A percentile compares a stretch with the other conserved stretches of the same genome.
phyloP scores from a whole-genome alignment of 2,888 invertebrate genomes.

The Dasysyrphus tricinctus region DNA sequence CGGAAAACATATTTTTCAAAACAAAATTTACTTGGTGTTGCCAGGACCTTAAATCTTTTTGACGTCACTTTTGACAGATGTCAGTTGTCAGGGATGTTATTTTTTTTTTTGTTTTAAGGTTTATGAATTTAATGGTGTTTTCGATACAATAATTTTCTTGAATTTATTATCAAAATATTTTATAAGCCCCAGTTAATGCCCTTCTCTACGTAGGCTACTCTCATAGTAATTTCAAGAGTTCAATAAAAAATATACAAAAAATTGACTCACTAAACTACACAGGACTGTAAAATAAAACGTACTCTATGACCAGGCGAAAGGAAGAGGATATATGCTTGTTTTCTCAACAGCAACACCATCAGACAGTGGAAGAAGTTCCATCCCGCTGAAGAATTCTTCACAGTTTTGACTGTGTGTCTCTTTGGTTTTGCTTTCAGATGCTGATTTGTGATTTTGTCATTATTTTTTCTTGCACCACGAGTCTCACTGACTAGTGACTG shows the following conservation, averaged over 20 bases:
- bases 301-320: constrained; percentile 22
- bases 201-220: too few relatives aligned
- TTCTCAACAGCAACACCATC: constrained; percentile 31
- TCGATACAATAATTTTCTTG: too few relatives aligned
- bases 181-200: too few relatives aligned
- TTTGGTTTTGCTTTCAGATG: constrained; percentile 68
- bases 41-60: too few relatives aligned
- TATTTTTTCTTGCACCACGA: constrained; percentile 69
- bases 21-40: too few relatives aligned
- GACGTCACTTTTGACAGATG: too few relatives aligned
- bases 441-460: constrained; percentile 74
- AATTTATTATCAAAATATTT: too few relatives aligned
- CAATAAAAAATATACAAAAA: not conserved
- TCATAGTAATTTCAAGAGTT: too few relatives aligned
- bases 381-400: constrained; percentile 68
- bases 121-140: too few relatives aligned
- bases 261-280: not conserved
- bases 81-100: too few relatives aligned
- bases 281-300: not conserved
- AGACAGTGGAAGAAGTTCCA: not conserved
- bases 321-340: not conserved
- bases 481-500: constrained; percentile 24
- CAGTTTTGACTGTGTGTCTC: constrained; percentile 62
- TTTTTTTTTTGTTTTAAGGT: too few relatives aligned
- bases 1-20: too few relatives aligned